Evolutionary conservation across 30 jellyfish, hydroid and myxozoan species (phyloP), one percentile per base, ranked within the genome.

Genomic region (Aurelia sp.): DNA sequence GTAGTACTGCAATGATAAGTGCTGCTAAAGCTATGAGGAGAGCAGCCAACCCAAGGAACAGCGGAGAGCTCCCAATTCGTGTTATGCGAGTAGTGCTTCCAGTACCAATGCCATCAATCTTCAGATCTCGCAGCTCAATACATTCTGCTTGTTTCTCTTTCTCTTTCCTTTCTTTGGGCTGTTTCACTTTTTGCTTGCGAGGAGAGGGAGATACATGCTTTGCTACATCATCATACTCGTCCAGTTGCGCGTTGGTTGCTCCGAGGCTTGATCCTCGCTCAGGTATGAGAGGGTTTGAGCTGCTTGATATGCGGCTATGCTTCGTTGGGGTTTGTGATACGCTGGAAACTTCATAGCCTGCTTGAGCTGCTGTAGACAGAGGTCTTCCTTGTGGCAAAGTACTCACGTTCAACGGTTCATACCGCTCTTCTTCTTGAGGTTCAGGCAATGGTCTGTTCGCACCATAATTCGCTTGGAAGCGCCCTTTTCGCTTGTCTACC

Each of bases 11-110:
- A n/a, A 76, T 30, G 7, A 35, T 58, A 41, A 76, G 33, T 5
- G 86, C 86, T 22, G 59, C 57, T 4, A 76, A 30, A 3, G 86
- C 76, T 3, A 76, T 3, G 20, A 76, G 19, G 31, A 76, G 18
- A 10, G 76, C 86, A 20, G 66, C 22, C 11, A 6, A 69, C 10
- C 86, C 86, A 11, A 76, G 18, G 74, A 20, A 64, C n/a, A 37
- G 41, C 21, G 74, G 41, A 6, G 21, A 2, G 55, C 41, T 1
- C 74, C 74, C 15, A 9, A 3, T 21, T 21, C 0, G 33, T 44
- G 16, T 10, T 12, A 4, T 6, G 13, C 51, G n/a, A 17, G 41
- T 59, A 3, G 40, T 44, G 63, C 41, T 4, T 74, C 62, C n/a
- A 33, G n/a, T 4, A 16, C 3, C 62, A 11, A 62, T 74, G 65